Percentiles rank a stretch among this genome's conserved stretches.
Conservation (phyloP, 2,888 invertebrate species). For the Scelioninae gen. 1 region DNA sequence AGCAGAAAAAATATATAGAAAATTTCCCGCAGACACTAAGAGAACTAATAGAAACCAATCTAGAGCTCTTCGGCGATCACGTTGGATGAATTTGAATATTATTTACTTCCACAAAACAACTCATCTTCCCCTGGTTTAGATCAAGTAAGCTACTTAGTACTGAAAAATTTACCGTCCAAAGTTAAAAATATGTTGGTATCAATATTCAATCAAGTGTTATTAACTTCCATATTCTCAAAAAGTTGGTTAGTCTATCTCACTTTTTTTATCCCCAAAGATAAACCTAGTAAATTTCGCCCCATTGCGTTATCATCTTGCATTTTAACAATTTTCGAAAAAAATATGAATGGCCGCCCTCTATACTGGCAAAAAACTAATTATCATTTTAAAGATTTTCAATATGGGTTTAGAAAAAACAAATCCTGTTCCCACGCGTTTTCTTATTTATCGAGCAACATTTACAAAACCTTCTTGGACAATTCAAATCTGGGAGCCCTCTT, state of each 20-base stretch:
- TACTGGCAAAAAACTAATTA: neutral
- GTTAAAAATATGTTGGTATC: neutral
- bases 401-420: constrained; percentile 19
- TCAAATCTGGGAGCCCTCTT: neutral
- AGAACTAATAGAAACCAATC: neutral
- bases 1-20: neutral
- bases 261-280: constrained; percentile 20
- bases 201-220: neutral
- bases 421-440: neutral
- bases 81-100: neutral
- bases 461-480: neutral
- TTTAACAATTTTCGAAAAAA: constrained; percentile 24
- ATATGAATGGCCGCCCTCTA: neutral
- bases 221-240: neutral
- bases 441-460: neutral
- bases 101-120: neutral
- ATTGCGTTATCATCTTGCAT: constrained; percentile 25
- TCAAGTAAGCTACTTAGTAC: neutral
- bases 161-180: neutral
- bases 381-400: neutral
- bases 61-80: neutral
- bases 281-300: constrained; percentile 21
- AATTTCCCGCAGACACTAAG: neutral
- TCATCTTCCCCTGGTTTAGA: neutral
- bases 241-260: constrained; percentile 11